Evolutionary conservation across 2,797 vertebrate genomes (phyloP), one percentile per base, ranked within the genome.

Genomic region (Gallinago solitaria): DNA sequence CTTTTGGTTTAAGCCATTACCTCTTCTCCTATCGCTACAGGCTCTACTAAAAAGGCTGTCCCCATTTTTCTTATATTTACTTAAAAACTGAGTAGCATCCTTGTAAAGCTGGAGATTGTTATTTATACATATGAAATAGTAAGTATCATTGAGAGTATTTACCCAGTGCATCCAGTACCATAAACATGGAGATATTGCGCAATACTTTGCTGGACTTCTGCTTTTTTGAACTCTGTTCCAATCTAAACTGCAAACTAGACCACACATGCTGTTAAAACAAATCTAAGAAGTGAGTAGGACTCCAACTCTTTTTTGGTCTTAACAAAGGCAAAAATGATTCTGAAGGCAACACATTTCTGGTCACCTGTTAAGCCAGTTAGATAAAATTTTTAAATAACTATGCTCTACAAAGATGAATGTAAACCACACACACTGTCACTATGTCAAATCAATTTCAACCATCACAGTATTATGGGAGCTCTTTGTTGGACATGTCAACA

Each of bases 211-310:
- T 96, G 91, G 95, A 96, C 95, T 94, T 91, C 53, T 56, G 71
- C 84, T 97, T 95, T 97, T 97, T 96, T 97, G 95, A 98, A 96
- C 51, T 91, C 75, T 83, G 50, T 95, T 97, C 97, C 97, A 97
- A 97, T 97, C 94, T 97, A 98, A 98, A 98, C 95, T 96, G 91
- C 81, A 93, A 97, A 94, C 79, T 92, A 94, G 97, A 98, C 97
- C 97, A 98, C 97, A 98, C 97, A 97, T 91, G 80, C 50, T 27
- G 90, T 96, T 96, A 94, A 97, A 98, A 83, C 75, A 97, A 96
- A 96, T 89, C 83, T 87, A 64, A 69, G 92, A 90, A 73, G 71
- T 71, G 86, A 92, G 94, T 77, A 93, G 53, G 21, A 68, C 25
- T 33, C 24, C 74, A 89, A 39, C 21, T 20, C 54, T 20, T 92